Evolutionary conservation across 2,888 invertebrate species (phyloP).

Genomic region (Sepioteuthis lessoniana): DNA sequence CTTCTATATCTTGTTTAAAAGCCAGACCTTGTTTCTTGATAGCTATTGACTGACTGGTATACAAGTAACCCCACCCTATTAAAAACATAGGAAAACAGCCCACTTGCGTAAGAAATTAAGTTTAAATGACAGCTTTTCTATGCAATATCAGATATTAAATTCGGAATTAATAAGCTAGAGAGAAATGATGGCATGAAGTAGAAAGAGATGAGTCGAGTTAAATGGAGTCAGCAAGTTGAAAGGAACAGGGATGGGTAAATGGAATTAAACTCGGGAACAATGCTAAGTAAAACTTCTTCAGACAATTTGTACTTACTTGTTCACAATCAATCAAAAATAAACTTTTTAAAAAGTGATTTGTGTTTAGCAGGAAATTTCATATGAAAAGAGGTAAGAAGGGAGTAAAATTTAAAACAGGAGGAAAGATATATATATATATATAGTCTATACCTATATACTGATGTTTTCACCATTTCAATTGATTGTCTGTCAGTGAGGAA

Average conservation of each 20-base stretch:
- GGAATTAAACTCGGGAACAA: not conserved
- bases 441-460: not conserved
- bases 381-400: not conserved
- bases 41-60: not conserved
- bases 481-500: too few species aligned
- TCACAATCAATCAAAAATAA: not conserved
- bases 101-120: not conserved
- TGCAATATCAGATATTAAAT: not conserved
- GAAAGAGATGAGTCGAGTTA: not conserved
- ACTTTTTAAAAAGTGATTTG: too few species aligned
- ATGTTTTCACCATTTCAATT: too few species aligned
- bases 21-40: constrained; percentile 6
- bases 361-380: too few species aligned
- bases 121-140: not conserved
- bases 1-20: not conserved
- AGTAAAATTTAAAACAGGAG: not conserved
- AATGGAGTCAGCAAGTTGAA: not conserved
- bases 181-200: not conserved
- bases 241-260: not conserved
- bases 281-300: not conserved
- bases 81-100: not conserved
- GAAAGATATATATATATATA: not conserved
- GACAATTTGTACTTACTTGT: not conserved
- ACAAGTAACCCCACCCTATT: not conserved
- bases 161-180: not conserved